phyloP scores from a whole-genome alignment of 2,888 invertebrate genomes.

The Drosophila mettleri region DNA sequence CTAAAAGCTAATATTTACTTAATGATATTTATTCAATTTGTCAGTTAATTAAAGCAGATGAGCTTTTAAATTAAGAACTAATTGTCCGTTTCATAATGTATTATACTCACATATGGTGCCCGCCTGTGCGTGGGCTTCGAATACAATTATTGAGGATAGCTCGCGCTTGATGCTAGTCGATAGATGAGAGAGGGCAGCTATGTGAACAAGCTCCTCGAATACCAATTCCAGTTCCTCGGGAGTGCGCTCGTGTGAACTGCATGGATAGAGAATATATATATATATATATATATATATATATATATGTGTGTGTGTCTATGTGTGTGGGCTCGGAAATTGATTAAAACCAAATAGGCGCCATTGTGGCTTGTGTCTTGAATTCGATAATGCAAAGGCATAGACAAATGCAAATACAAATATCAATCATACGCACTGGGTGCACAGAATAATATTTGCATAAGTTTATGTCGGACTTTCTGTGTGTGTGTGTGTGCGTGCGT shows the following conservation, averaged over 20 bases:
- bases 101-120: constrained; percentile 90
- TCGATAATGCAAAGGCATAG: constrained; percentile 25
- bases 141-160: constrained; percentile 91
- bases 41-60: constrained; percentile 31
- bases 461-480: neutral
- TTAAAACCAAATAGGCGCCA: constrained; percentile 45
- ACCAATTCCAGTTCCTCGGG: constrained; percentile 92
- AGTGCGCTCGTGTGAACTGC: constrained; percentile 90
- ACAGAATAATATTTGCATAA: neutral
- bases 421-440: constrained; percentile 26
- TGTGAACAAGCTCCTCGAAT: constrained; percentile 92
- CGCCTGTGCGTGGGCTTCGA: constrained; percentile 91
- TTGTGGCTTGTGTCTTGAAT: constrained; percentile 15
- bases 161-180: constrained; percentile 93
- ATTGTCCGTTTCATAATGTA: constrained; percentile 4
- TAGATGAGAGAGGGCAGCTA: constrained; percentile 92
- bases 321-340: too few relatives aligned
- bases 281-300: neutral
- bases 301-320: constrained; percentile 1
- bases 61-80: constrained; percentile 15
- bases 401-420: constrained; percentile 19
- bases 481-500: neutral
- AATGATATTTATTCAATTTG: constrained; percentile 9
- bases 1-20: constrained; percentile 2
- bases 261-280: constrained; percentile 26